Percentiles rank a stretch among this genome's conserved stretches.
Conservation (phyloP, 2,113 vertebrate genomes). For the Tricholaema leucomelas region DNA sequence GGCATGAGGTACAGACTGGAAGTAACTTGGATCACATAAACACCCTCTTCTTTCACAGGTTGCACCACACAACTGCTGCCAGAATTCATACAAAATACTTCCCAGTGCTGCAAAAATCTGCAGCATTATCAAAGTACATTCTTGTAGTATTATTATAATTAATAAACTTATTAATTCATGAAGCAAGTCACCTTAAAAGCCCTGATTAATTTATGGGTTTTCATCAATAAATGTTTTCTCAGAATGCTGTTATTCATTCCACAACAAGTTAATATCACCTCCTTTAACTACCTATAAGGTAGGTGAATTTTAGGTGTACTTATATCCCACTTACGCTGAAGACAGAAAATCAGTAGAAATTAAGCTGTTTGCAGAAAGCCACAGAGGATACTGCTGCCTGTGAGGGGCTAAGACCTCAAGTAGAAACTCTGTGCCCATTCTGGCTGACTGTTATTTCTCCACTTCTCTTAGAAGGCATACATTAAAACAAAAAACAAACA, state of each 20-base stretch:
- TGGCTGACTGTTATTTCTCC: background rate
- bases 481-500: background rate
- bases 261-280: background rate
- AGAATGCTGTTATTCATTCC: background rate
- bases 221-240: background rate
- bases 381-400: background rate
- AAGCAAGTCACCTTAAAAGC: constrained; percentile 12
- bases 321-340: background rate
- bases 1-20: background rate
- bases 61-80: background rate
- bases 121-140: background rate
- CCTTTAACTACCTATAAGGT: background rate
- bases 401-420: background rate
- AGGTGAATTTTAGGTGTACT: background rate
- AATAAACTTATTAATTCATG: background rate
- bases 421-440: background rate
- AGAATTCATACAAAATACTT: background rate
- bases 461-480: background rate
- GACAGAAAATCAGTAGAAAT: background rate
- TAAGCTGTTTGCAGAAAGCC: background rate
- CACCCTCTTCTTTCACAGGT: background rate
- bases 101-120: background rate
- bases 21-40: background rate
- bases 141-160: background rate
- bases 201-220: background rate